Base-by-base conservation (phyloP, 1,140 invertebrate species). In the Theocolax elegans region DNA sequence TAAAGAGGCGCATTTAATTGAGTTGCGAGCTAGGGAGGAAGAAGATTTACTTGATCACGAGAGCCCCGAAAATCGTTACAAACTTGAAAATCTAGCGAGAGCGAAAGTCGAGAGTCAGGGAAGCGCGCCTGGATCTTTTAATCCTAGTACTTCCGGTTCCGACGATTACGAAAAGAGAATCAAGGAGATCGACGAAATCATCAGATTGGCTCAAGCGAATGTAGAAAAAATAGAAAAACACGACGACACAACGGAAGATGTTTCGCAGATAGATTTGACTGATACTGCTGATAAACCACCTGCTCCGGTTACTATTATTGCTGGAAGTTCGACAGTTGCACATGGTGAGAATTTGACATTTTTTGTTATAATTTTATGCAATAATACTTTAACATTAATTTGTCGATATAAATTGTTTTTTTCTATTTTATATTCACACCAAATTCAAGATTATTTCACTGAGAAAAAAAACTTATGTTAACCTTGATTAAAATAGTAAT, bases 21-120 rank as follows among this genome's bases (percentile, higher is more conserved):
- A 96, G 85, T 86, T 93, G 25, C 89, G 91, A 72, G 94, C 92
- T 0, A 92, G 94, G 78, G 91, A 95, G 80, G 95, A 97, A 81
- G 95, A 95, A 73, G 92, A 93, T 51, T 79, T 96, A 40, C 84
- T 97, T 3, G 90, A 91, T 17, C 91, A 92, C 80, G 90, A 92
- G 76, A 92, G 90, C 73, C 91, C 90, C 54, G 91, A 91, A 77
- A 86, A 84, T 72, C 79, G 79, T 54, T 86, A 81, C 65, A 84
- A 84, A 69, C 67, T 86, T 31, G 85, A 86, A 40, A 80, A 59
- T 42, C 40, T 86, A 19, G 76, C 81, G 0, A 80, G 80, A 23
- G 74, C 77, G 1, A 80, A 80, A 66, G 21, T 71, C 4, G 82
- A 84, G 1, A 64, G 56, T 17, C 63, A 62, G 17, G 75, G 64